A percentile compares a stretch with the other conserved stretches of the same genome.
Conservation (phyloP, 2,797 vertebrate species). For the Borostomias antarcticus region DNA sequence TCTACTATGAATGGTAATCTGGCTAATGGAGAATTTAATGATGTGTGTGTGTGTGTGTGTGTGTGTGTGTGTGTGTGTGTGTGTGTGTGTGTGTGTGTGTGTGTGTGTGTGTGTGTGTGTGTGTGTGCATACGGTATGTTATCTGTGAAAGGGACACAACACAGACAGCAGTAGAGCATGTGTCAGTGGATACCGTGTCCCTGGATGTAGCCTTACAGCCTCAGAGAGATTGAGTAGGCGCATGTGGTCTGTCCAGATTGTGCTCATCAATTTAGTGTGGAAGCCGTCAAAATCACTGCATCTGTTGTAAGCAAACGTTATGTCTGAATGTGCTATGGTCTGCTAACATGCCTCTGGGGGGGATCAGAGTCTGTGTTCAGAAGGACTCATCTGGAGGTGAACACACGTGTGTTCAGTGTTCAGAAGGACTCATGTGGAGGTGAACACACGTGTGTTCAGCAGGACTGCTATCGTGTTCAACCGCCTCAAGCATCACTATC, state of each 20-base stretch:
- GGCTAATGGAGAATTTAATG: not conserved
- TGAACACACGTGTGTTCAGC: too few relatives aligned
- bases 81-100: not conserved
- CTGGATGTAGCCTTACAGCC: not conserved
- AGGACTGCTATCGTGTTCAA: not conserved
- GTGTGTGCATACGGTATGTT: not conserved
- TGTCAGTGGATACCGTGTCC: not conserved
- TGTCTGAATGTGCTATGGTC: not conserved
- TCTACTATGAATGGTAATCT: not conserved
- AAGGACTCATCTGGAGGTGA: too few relatives aligned
- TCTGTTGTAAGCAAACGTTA: not conserved
- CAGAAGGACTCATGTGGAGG: too few relatives aligned
- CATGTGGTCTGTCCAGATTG: slow-evolving; percentile 1
- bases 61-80: not conserved
- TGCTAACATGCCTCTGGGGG: not conserved
- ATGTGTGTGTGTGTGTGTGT: not conserved
- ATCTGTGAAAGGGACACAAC: not conserved
- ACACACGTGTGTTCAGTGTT: too few relatives aligned
- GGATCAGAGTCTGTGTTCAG: not conserved
- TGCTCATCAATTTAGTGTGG: not conserved
- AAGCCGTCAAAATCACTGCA: not conserved
- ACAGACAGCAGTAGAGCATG: not conserved
- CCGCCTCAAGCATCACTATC: too few relatives aligned
- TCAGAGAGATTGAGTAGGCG: not conserved
- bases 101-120: not conserved